Conservation (phyloP, 53 echinoderm and acorn worm species). For the Holothuria leucospilota region DNA sequence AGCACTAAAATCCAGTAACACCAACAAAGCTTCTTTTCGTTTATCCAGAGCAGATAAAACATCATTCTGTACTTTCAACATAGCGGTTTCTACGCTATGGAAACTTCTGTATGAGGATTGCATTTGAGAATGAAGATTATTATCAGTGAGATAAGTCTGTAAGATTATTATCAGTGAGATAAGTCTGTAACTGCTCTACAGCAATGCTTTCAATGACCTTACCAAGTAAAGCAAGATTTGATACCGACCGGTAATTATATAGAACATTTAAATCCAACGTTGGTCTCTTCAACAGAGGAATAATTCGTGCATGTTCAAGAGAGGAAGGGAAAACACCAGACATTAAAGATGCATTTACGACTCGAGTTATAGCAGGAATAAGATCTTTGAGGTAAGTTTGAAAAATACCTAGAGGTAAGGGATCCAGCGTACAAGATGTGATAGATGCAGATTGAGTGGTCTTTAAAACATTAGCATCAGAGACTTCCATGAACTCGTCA, state of each 20-base stretch:
- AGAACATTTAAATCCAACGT: conserved; percentile 23
- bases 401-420: conserved; percentile 31
- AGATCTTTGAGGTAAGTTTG: conserved; percentile 14
- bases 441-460: not conserved
- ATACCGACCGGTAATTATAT: conserved; percentile 60
- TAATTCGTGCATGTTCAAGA: conserved; percentile 38
- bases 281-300: conserved; percentile 42
- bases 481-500: conserved; percentile 3
- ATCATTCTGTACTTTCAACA: no score
- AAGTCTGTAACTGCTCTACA: conserved; percentile 13
- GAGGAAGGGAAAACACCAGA: conserved; percentile 47
- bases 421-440: not conserved
- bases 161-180: no score
- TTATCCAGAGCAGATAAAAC: no score
- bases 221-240: conserved; percentile 52
- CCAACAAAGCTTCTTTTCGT: no score
- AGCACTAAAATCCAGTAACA: no score
- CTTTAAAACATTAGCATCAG: not conserved
- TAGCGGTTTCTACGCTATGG: conserved; percentile 61
- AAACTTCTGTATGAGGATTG: conserved; percentile 50
- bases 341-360: conserved; percentile 49
- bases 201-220: conserved; percentile 52
- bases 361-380: conserved; percentile 33
- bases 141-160: conserved; percentile 24
- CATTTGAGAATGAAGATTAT: no score